Evolutionary conservation across 2,888 invertebrate species (phyloP), one percentile per base, ranked within the genome.

Genomic region (Dusona sp.): DNA sequence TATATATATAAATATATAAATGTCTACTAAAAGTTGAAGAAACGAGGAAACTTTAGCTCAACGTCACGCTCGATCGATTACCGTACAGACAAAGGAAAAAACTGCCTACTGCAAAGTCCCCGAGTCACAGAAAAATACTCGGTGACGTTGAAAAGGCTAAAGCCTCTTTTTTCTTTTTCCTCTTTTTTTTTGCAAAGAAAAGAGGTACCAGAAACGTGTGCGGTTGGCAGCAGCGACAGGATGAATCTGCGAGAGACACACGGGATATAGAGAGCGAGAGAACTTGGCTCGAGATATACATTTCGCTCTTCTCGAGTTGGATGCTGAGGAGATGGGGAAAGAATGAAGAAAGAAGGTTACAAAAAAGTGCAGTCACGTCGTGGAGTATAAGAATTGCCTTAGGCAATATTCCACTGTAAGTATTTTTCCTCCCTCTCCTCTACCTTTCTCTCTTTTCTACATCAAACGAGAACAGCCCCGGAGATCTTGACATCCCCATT

Each of bases 321-420:
- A 83, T 80, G 73, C 78, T 74, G 61, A 68, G 78, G 77, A 74
- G 83, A 79, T 45, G 67, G 72, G 36, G 73, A 61, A 36, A 70
- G 70, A 78, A 74, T 64, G 54, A 67, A 68, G 54, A 74, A 79
- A 48, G 70, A 72, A 36, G 48, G 57, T 25, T 42, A 78, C 51
- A 80, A 83, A 81, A 74, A 81, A 78, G 74, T 81, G 78, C 80
- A 84, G 83, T 84, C 86, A 81, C 84, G 83, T 86, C 77, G 84
- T 38, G 36, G 9, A 29, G 67, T 33, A 51, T 45, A 67, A 78
- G 83, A 81, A 45, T 84, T 72, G 86, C 84, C 84, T 33, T 13
- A 22, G 84, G 74, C 86, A 72, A 86, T 86, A 81, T 81, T 81
- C 54, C 65, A 22, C 74, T 68, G 29, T 25, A 42, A 73, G 65